Percentiles rank a stretch among this genome's conserved stretches.
phyloP scores from a whole-genome alignment of 2,888 invertebrate genomes.

The Seira ritae region DNA sequence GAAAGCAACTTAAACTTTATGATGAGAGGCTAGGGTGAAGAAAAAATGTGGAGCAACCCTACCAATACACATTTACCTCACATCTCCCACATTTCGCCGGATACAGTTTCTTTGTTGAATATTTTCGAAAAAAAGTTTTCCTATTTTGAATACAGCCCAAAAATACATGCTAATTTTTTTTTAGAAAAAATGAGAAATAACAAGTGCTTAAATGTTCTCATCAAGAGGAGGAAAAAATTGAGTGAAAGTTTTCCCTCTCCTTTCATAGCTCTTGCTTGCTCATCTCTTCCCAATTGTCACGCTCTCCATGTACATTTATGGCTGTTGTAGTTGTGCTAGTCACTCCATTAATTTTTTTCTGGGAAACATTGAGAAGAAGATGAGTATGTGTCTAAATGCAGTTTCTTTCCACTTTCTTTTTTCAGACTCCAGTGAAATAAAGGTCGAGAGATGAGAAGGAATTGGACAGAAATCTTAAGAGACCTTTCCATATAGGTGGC shows the following conservation, averaged over 20 bases:
- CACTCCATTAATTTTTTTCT: slow-evolving; percentile 48
- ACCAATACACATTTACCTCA: background rate
- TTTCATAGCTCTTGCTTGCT: slow-evolving; percentile 38
- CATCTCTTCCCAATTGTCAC: slow-evolving; percentile 63
- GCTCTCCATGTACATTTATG: slow-evolving; percentile 52
- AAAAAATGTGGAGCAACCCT: background rate
- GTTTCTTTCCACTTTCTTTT: slow-evolving; percentile 17
- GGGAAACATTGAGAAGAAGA: slow-evolving; percentile 30
- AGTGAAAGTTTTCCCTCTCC: slow-evolving; percentile 36
- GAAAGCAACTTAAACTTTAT: slow-evolving; percentile 1
- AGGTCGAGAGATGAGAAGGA: slow-evolving; percentile 61
- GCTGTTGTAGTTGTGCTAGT: slow-evolving; percentile 35
- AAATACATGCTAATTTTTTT: slow-evolving; percentile 16
- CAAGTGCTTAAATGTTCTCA: slow-evolving; percentile 56
- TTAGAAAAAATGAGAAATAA: slow-evolving; percentile 50
- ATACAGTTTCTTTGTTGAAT: background rate
- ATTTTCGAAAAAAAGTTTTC: background rate
- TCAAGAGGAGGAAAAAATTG: slow-evolving; percentile 27
- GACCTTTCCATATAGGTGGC: slow-evolving; percentile 63
- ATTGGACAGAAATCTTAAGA: slow-evolving; percentile 61
- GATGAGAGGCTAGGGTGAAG: background rate
- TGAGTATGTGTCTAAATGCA: slow-evolving; percentile 35
- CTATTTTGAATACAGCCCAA: background rate
- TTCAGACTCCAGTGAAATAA: slow-evolving; percentile 45
- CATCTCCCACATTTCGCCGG: background rate